Base-by-base conservation (phyloP, 2,113 vertebrate species). In the Parus major region DNA sequence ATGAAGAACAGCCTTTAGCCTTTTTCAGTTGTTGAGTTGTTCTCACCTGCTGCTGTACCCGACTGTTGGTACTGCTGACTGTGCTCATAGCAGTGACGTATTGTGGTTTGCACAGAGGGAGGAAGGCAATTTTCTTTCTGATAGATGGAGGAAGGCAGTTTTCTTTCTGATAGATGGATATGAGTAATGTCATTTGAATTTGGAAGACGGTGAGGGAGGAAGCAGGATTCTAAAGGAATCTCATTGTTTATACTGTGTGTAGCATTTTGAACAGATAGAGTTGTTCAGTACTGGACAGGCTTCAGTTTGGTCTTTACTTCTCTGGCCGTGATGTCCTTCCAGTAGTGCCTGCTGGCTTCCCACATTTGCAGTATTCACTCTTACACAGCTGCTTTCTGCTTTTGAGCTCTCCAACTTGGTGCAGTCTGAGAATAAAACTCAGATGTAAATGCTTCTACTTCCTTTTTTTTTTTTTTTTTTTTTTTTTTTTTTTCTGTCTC, bases 21-120 rank as follows among this genome's bases (percentile, higher is more conserved):
- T 25, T 60, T 72, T 82, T 41, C 53, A 16, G 15, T 42, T 82
- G 31, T 33, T 39, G 39, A 39, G 39, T 39, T 39, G 0, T 65
- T 86, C 46, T 79, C 42, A 16, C 28, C 3, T 82, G 60, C 16
- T 68, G 49, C 53, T 68, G 39, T 53, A 69, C 36, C 21, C 18
- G 36, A 20, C 12, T 65, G 16, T 44, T 16, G 71, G 35, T 59
- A 3, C 31, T 61, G 61, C 81, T 82, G 63, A 46, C n/a, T 64
- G 50, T 82, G 52, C 72, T 64, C 2, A 0, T 23, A 42, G 35
- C 52, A 47, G 70, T 46, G 88, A 55, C 0, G 3, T 83, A 50
- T 72, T 5, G 2, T 63, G 50, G 68, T 95, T 94, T 95, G n/a
- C 90, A 73, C 56, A 88, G 49, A 92, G 83, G 88, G 88, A 92